Base-by-base conservation (phyloP, 2,888 invertebrate genomes). In the Pharmacophagus antenor region DNA sequence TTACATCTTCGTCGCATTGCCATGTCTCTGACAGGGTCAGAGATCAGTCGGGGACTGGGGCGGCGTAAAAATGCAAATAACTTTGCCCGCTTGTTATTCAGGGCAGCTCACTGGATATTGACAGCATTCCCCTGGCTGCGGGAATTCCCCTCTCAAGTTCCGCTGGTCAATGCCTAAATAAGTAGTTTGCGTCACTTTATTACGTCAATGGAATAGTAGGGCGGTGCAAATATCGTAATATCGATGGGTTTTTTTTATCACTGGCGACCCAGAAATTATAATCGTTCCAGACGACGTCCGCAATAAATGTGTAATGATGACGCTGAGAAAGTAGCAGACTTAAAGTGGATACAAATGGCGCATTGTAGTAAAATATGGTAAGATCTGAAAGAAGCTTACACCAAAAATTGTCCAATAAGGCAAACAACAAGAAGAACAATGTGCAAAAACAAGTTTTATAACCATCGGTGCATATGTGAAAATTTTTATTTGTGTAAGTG, bases 21-120 rank as follows among this genome's bases (percentile, higher is more conserved):
- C 17, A 17, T 8, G 31, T 18, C 48, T n/a, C n/a, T n/a, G 55
- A 20, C 44, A 22, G 48, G 21, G 53, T 25, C 52, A 27, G 41
- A 41, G 44, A 27, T 51, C 37, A 41, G 21, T 10, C 22, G 17
- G 20, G 23, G 48, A 15, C 50, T 20, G 31, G 15, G 50, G 23
- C 15, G 31, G 51, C 46, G 51, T 61, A 61, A 61, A 61, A 61
- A 61, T 61, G 61, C 56, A 61, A 61, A 61, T 61, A 49, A 56
- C 44, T 48, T 21, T 52, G 48, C 17, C 20, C 48, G 22, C 52
- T 61, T 61, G 56, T 56, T 61, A 61, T 61, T 61, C 61, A 56
- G 60, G 41, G 56, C 56, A 25, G 49, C 42, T 52, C 41, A 42
- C 37, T 15, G 56, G 53, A 61, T 61, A 61, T 61, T 61, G 61